Percentiles rank a stretch among this genome's conserved stretches.
Conservation (phyloP, 2,888 invertebrate genomes). For the Mellilla xanthometata region DNA sequence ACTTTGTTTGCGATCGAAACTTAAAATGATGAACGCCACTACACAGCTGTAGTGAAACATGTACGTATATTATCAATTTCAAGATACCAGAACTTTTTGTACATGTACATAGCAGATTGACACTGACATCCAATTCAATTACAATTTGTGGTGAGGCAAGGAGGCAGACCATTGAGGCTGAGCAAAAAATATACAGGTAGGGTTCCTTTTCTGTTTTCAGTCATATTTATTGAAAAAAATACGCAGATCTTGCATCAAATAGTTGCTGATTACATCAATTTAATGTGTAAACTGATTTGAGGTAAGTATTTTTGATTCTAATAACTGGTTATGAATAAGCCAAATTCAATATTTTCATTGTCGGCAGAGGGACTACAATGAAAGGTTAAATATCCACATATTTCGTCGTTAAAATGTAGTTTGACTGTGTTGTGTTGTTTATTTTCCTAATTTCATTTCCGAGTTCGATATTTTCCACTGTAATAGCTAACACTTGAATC, state of each 20-base stretch:
- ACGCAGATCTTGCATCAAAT: conserved; percentile 64
- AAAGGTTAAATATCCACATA: conserved; percentile 61
- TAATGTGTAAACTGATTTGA: conserved; percentile 77
- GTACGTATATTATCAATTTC: too few relatives aligned
- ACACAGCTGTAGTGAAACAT: too few relatives aligned
- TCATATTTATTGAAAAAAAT: conserved; percentile 74
- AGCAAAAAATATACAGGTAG: conserved; percentile 75
- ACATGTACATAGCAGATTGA: too few relatives aligned
- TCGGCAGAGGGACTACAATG: conserved; percentile 65
- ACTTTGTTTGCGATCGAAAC: too few relatives aligned
- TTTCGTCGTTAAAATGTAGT: background rate
- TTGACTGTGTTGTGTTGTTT: background rate
- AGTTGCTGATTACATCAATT: conserved; percentile 62
- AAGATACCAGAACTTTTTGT: too few relatives aligned
- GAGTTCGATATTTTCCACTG: too few relatives aligned
- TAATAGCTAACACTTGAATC: too few relatives aligned
- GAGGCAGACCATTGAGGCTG: background rate
- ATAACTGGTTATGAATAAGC: background rate
- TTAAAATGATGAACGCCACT: too few relatives aligned
- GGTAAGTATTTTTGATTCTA: conserved; percentile 53
- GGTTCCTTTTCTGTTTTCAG: conserved; percentile 82
- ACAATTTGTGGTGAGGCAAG: too few relatives aligned
- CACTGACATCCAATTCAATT: too few relatives aligned
- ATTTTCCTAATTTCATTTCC: too few relatives aligned
- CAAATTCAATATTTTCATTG: conserved; percentile 53